Conservation (phyloP, 2,888 invertebrate genomes). For the Scaptomyza caliginosa region DNA sequence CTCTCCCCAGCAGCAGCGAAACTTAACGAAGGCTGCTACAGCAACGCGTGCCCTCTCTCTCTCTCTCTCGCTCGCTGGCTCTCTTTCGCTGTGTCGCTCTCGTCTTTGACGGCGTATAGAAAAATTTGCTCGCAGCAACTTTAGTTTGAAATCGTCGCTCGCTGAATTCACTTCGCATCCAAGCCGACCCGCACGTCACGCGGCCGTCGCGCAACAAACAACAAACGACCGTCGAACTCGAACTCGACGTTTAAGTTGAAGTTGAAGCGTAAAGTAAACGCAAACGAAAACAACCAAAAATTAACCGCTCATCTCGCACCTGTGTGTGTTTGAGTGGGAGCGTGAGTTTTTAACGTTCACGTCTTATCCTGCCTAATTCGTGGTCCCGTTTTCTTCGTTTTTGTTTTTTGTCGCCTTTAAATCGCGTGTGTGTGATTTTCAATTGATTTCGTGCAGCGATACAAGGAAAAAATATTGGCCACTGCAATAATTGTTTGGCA, state of each 20-base stretch:
- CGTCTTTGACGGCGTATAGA: constrained; percentile 31
- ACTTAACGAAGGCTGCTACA: constrained; percentile 38
- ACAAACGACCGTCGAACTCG: constrained; percentile 56
- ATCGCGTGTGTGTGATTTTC: constrained; percentile 32
- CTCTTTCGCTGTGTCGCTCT: constrained; percentile 15
- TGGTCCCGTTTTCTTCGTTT: constrained; percentile 20
- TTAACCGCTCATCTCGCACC: constrained; percentile 47
- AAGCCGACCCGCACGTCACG: constrained; percentile 53
- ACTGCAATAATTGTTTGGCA: constrained; percentile 21
- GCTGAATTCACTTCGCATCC: constrained; percentile 67
- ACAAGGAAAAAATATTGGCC: constrained; percentile 25
- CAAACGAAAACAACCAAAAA: constrained; percentile 29
- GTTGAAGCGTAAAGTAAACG: constrained; percentile 38
- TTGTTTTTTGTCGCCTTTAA: constrained; percentile 24
- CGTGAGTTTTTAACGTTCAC: constrained; percentile 12
- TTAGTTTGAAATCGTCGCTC: constrained; percentile 80
- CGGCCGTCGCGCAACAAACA: constrained; percentile 63
- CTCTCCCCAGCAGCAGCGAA: constrained; percentile 13
- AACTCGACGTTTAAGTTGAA: constrained; percentile 35
- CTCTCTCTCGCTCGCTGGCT: constrained; percentile 3
- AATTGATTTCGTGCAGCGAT: constrained; percentile 45
- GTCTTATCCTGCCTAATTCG: constrained; percentile 36
- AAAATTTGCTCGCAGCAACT: constrained; percentile 28
- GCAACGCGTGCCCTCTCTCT: constrained; percentile 7
- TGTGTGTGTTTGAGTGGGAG: constrained; percentile 22